These are phyloP conservation scores for Columba livia DNA, from an alignment of 2,113 vertebrate genomes.

Conservation along the genomic window DNA sequence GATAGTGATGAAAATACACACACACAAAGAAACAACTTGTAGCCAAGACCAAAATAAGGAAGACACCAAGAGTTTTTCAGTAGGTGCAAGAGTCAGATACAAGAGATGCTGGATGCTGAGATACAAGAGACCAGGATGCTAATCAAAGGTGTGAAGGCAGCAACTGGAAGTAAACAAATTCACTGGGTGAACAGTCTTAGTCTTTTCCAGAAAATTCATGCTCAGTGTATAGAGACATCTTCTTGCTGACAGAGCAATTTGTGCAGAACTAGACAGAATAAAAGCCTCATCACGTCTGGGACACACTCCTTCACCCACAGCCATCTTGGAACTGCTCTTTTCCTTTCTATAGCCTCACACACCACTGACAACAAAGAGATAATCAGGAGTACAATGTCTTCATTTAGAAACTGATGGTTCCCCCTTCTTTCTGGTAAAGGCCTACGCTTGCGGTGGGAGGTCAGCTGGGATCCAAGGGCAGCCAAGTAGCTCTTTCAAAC, in stretches of 20 bases:
- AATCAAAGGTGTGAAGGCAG: not conserved
- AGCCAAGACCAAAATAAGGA: not conserved
- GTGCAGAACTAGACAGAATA: not conserved
- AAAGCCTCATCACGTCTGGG: not conserved
- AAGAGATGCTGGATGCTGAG: not conserved
- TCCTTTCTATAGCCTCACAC: not conserved
- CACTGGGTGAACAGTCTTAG: not conserved
- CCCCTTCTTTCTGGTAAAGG: slow-evolving; percentile 20
- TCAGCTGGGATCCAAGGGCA: slow-evolving; percentile 3
- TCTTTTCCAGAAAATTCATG: not conserved
- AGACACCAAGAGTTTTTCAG: not conserved
- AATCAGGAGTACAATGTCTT: slow-evolving; percentile 30
- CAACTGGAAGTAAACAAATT: not conserved
- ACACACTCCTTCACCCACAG: not conserved
- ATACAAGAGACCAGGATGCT: not conserved
- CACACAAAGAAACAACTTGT: not conserved
- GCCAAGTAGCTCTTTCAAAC: slow-evolving; percentile 36
- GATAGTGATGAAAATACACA: not conserved
- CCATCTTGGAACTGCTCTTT: not conserved
- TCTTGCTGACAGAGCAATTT: not conserved
- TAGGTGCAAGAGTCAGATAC: not conserved
- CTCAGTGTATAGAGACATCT: not conserved
- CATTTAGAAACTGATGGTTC: slow-evolving; percentile 2
- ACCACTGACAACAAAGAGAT: not conserved
- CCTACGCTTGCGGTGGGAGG: slow-evolving; percentile 18